Percentiles rank a stretch among this genome's conserved stretches.
Evolutionary conservation across 1,140 invertebrate species (phyloP).

Genomic region (Drosophila setifemur): DNA sequence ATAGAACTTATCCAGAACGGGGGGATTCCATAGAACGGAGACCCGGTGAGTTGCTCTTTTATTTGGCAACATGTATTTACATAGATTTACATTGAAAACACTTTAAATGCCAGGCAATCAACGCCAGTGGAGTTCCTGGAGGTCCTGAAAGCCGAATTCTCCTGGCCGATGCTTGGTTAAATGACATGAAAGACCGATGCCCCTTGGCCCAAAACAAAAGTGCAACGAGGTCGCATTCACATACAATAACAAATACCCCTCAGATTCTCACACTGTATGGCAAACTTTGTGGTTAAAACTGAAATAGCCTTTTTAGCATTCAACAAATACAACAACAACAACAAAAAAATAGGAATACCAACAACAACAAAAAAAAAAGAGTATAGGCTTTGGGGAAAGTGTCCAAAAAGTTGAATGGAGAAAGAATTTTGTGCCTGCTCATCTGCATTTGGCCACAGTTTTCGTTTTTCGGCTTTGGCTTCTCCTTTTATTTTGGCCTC

Average conservation of each 20-base stretch:
- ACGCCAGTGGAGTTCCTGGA: conserved; percentile 9
- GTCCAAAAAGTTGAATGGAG: conserved; percentile 63
- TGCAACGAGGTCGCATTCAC: conserved; percentile 62
- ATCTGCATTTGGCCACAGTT: conserved; percentile 75
- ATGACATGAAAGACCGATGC: conserved; percentile 73
- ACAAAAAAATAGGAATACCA: conserved; percentile 2
- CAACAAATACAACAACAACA: conserved; percentile 37
- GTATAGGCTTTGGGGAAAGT: conserved; percentile 49
- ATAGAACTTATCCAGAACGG: conserved; percentile 16
- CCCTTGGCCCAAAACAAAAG: conserved; percentile 53
- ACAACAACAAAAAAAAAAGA: conserved; percentile 3
- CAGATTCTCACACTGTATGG: background rate
- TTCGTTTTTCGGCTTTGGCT: conserved; percentile 34
- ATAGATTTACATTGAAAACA: conserved; percentile 65
- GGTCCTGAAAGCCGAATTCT: conserved; percentile 20
- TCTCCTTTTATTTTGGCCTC: conserved; percentile 33
- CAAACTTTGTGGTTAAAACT: conserved; percentile 78
- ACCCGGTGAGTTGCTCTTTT: conserved; percentile 13
- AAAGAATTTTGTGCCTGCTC: conserved; percentile 64
- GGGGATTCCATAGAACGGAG: background rate
- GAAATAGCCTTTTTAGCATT: conserved; percentile 77
- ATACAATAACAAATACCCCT: background rate
- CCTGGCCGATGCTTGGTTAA: conserved; percentile 63
- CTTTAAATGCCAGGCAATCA: conserved; percentile 57
- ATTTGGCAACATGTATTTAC: conserved; percentile 50